Evolutionary conservation across 2,113 vertebrate genomes (phyloP).

Genomic region (Solea solea): DNA sequence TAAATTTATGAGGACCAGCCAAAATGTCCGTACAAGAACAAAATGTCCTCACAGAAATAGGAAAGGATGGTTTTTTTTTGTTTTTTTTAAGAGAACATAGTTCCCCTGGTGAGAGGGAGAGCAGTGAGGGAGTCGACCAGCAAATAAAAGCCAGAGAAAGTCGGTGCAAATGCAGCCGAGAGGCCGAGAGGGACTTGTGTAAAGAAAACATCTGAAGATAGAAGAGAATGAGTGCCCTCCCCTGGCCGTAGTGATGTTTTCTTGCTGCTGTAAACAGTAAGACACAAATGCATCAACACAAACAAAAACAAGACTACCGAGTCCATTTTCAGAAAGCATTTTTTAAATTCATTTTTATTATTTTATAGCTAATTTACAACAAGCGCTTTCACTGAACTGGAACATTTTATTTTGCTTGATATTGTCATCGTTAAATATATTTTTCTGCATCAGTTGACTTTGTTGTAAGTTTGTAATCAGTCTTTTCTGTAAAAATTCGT

Average conservation of each 20-base stretch:
- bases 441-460: slow-evolving; percentile 81
- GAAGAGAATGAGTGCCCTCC: slow-evolving; percentile 59
- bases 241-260: slow-evolving; percentile 23
- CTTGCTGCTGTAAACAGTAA: not conserved
- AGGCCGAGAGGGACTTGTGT: slow-evolving; percentile 13
- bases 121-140: slow-evolving; percentile 19
- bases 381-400: slow-evolving; percentile 86
- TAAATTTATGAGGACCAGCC: too few relatives aligned
- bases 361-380: slow-evolving; percentile 89
- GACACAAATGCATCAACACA: slow-evolving; percentile 8
- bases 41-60: too few relatives aligned
- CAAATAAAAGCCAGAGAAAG: slow-evolving; percentile 24
- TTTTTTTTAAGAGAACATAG: slow-evolving; percentile 72
- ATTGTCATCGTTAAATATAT: slow-evolving; percentile 83
- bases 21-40: too few relatives aligned
- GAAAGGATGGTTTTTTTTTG: slow-evolving; percentile 58
- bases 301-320: slow-evolving; percentile 38
- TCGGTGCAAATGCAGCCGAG: slow-evolving; percentile 42
- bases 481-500: slow-evolving; percentile 84
- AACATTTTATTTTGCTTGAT: slow-evolving; percentile 84
- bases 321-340: slow-evolving; percentile 75
- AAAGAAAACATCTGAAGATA: slow-evolving; percentile 22
- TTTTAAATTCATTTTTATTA: slow-evolving; percentile 83
- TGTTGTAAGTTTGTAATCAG: slow-evolving; percentile 78
- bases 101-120: slow-evolving; percentile 46